These are phyloP conservation scores for Hemiscyllium ocellatum DNA, from an alignment of 2,113 vertebrate genomes.

Conservation along the genomic window DNA sequence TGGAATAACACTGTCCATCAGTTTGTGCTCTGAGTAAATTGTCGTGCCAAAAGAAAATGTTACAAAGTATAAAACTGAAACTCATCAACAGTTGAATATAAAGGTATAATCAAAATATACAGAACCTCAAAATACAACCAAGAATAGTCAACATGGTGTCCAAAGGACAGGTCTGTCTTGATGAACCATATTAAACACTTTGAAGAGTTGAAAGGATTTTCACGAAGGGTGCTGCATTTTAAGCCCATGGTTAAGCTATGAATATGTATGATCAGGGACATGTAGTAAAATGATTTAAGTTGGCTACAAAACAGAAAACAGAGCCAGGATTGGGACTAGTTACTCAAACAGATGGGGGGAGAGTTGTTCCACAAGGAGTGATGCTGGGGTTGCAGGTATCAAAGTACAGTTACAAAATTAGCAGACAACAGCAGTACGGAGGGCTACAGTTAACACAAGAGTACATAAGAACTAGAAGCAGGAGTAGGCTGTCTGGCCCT, in stretches of 20 bases:
- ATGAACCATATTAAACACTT: background rate
- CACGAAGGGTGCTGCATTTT: too few species aligned
- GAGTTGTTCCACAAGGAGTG: background rate
- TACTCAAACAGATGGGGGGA: background rate
- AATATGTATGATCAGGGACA: background rate
- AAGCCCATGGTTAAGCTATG: background rate
- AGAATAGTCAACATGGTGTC: background rate
- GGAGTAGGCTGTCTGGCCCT: too few species aligned
- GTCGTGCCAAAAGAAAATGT: background rate
- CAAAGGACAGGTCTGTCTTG: background rate
- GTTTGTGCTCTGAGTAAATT: background rate
- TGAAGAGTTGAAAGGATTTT: background rate
- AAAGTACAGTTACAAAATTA: background rate
- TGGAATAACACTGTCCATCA: background rate
- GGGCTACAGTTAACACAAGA: background rate
- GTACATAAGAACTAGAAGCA: background rate
- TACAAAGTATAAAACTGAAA: background rate
- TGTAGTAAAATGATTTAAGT: background rate
- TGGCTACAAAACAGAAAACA: background rate
- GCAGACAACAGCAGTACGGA: background rate
- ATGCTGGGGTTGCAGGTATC: background rate
- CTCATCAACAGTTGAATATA: background rate
- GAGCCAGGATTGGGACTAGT: background rate
- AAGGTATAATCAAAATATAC: background rate
- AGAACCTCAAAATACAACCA: background rate